Evolutionary conservation across 2,888 invertebrate genomes (phyloP).

Genomic region (Kryphioiulus occultus): DNA sequence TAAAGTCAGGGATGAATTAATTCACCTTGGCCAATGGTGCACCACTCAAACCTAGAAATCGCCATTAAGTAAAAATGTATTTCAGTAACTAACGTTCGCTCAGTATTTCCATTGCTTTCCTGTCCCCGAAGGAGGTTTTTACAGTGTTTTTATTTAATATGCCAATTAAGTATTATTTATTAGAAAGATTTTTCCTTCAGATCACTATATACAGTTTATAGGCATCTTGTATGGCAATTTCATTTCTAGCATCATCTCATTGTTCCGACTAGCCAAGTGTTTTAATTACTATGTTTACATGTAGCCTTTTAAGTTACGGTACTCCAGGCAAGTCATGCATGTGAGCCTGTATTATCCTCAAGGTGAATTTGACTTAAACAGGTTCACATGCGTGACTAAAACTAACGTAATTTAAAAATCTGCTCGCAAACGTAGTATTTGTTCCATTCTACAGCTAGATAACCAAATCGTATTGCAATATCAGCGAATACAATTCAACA

Average conservation of each 20-base stretch:
- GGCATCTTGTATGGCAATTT: neutral
- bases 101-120: neutral
- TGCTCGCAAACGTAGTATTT: too few species aligned
- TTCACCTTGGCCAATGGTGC: too few species aligned
- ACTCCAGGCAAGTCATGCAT: too few species aligned
- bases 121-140: neutral
- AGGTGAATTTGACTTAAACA: too few species aligned
- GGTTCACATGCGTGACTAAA: too few species aligned
- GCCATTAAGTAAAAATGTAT: too few species aligned
- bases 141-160: neutral
- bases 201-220: neutral
- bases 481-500: neutral
- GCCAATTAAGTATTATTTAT: neutral
- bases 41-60: too few species aligned
- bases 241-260: neutral
- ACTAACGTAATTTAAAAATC: too few species aligned
- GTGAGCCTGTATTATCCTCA: too few species aligned
- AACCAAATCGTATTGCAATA: neutral
- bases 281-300: too few species aligned
- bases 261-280: neutral
- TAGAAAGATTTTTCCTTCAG: neutral
- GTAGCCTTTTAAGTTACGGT: too few species aligned
- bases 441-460: neutral
- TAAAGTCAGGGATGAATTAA: too few species aligned
- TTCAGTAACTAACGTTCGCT: neutral